Percentiles rank a stretch among this genome's conserved stretches.
Evolutionary conservation across 2,113 vertebrate species (phyloP).

Genomic region (Planiliza haematocheilus): DNA sequence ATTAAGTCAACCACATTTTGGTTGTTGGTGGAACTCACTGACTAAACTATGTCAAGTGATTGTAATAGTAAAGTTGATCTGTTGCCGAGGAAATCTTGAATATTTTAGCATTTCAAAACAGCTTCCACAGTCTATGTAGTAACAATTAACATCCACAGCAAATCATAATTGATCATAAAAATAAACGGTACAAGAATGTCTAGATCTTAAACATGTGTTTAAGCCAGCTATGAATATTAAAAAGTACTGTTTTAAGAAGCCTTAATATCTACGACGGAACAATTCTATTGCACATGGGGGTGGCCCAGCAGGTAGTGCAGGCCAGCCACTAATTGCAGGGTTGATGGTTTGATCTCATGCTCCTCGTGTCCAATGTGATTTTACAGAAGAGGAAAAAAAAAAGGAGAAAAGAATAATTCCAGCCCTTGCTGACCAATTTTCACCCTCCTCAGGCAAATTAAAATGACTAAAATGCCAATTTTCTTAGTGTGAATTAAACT

Average conservation of each 20-base stretch:
- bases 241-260: not conserved
- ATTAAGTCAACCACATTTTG: not conserved
- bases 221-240: not conserved
- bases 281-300: not conserved
- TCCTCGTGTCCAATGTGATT: constrained; percentile 4
- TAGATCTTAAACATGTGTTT: no score
- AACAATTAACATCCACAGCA: no score
- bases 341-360: constrained; percentile 7
- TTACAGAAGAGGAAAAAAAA: no score
- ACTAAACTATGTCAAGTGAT: no score
- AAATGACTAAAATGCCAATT: not conserved
- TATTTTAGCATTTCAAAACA: no score
- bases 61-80: no score
- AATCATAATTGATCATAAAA: no score
- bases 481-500: constrained; percentile 12
- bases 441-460: not conserved
- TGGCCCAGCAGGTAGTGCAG: not conserved
- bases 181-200: no score
- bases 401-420: constrained; percentile 4
- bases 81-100: no score
- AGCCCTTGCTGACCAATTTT: not conserved
- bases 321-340: constrained; percentile 10
- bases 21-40: not conserved
- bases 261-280: not conserved
- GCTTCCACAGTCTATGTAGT: no score